Conservation (phyloP, 2,888 invertebrate genomes). For the Dasypolia templi region DNA sequence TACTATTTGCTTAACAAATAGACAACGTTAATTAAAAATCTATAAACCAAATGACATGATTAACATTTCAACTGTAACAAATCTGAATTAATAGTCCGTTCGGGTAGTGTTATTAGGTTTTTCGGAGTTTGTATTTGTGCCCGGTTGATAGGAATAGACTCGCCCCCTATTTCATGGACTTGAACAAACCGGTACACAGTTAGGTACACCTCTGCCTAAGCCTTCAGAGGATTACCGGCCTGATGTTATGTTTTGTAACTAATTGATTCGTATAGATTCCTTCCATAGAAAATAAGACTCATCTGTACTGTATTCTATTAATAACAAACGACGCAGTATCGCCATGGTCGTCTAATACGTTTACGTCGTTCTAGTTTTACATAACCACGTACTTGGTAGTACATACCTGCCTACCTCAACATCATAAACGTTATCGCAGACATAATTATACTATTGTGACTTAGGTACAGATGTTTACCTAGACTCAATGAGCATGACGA, state of each 20-base stretch:
- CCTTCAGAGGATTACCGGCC: background rate
- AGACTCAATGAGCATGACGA: conserved; percentile 15
- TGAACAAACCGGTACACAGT: too few relatives aligned
- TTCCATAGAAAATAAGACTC: background rate
- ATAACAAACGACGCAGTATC: conserved; percentile 11
- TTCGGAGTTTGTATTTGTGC: background rate
- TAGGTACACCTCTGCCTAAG: too few relatives aligned
- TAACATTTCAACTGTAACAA: too few relatives aligned
- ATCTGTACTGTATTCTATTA: conserved; percentile 2
- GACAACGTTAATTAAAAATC: too few relatives aligned
- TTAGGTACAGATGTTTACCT: conserved; percentile 43
- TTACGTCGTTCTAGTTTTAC: conserved; percentile 31
- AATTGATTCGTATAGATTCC: background rate
- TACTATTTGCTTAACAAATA: too few relatives aligned
- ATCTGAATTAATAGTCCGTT: too few relatives aligned
- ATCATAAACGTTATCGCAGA: conserved; percentile 36
- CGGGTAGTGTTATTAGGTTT: background rate
- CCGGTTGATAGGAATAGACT: background rate
- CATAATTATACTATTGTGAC: conserved; percentile 27
- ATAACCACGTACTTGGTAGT: conserved; percentile 3
- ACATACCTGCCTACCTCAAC: conserved; percentile 55
- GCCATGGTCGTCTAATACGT: background rate
- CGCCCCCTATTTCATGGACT: background rate
- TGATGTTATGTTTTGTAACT: background rate
- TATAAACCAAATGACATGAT: too few relatives aligned